Evolutionary conservation across 2,113 vertebrate species (phyloP), one percentile per base, ranked within the genome.

Genomic region (Menidia beryllina): DNA sequence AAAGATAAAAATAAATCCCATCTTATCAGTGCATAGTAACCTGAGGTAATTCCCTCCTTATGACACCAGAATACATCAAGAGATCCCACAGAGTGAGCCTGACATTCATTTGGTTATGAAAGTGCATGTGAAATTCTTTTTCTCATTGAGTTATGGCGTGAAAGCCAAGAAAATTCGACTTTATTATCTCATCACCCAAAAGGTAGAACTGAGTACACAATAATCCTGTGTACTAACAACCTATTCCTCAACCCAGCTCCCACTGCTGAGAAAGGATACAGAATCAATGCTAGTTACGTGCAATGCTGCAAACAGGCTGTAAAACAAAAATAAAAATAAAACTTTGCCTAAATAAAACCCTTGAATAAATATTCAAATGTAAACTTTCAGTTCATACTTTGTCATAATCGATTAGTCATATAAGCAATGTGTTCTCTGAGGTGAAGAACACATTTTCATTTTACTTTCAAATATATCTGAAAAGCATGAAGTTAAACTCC

Each of bases 31-130:
- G n/a, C n/a, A n/a, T n/a, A n/a, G n/a, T n/a, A n/a, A n/a, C n/a
- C n/a, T n/a, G n/a, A n/a, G n/a, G n/a, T n/a, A 34, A 34, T 11
- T 36, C 3, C 20, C 59, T 77, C 39, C 23, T n/a, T 0, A 1
- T n/a, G 12, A 21, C n/a, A 24, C 50, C 0, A 38, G 21, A 81
- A 75, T 26, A 54, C 53, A 65, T 21, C 55, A 2, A 19, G 19
- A 45, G 17, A 14, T 2, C 2, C 2, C 3, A 2, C 4, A 45
- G 17, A n/a, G 17, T 45, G 41, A 45, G 41, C 17, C 2, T 7
- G 19, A 45, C 41, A 45, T 2, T 45, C 17, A 45, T 19, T 17
- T n/a, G 17, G 41, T 57, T 19, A 10, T 4, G 3, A 23, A 20
- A 72, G 26, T 48, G n/a, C 12, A 5, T 4, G 11, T 2, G 15